Conservation (phyloP, 2,113 vertebrate genomes). For the Leucosticte australis region DNA sequence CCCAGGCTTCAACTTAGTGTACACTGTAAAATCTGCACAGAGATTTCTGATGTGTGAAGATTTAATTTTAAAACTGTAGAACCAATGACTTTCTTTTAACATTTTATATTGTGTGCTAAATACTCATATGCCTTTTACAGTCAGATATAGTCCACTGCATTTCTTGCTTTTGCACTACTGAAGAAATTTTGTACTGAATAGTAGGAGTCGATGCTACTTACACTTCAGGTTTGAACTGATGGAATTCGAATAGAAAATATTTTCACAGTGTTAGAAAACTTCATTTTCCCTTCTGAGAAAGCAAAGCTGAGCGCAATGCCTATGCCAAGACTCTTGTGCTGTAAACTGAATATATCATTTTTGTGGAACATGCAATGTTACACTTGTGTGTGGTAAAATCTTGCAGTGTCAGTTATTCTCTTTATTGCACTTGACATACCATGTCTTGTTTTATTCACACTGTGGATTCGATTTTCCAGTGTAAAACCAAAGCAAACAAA, state of each 20-base stretch:
- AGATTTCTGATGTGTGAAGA: constrained; percentile 65
- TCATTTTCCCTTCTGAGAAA: constrained; percentile 51
- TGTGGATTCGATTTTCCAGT: constrained; percentile 72
- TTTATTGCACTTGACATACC: constrained; percentile 60
- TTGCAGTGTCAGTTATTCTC: constrained; percentile 55
- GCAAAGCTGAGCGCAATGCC: constrained; percentile 56
- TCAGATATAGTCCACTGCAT: constrained; percentile 67
- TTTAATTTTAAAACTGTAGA: constrained; percentile 60
- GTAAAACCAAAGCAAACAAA: constrained; percentile 55
- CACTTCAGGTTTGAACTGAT: constrained; percentile 60
- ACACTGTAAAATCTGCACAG: constrained; percentile 51
- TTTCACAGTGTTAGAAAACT: constrained; percentile 63
- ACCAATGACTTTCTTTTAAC: constrained; percentile 52
- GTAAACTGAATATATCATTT: constrained; percentile 68
- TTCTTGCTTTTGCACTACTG: constrained; percentile 70
- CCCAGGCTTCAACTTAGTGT: constrained; percentile 16
- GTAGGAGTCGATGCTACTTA: constrained; percentile 67
- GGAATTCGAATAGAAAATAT: constrained; percentile 67
- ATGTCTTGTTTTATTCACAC: constrained; percentile 60
- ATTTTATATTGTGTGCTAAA: constrained; percentile 69
- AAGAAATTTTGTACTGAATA: constrained; percentile 72
- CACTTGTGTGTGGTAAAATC: constrained; percentile 68
- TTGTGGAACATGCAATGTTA: constrained; percentile 72
- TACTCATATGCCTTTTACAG: constrained; percentile 57
- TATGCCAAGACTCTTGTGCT: constrained; percentile 68